These are phyloP conservation scores for Mesaphorura yosii DNA, from an alignment of 1,140 invertebrate genomes.

Conservation along the genomic window DNA sequence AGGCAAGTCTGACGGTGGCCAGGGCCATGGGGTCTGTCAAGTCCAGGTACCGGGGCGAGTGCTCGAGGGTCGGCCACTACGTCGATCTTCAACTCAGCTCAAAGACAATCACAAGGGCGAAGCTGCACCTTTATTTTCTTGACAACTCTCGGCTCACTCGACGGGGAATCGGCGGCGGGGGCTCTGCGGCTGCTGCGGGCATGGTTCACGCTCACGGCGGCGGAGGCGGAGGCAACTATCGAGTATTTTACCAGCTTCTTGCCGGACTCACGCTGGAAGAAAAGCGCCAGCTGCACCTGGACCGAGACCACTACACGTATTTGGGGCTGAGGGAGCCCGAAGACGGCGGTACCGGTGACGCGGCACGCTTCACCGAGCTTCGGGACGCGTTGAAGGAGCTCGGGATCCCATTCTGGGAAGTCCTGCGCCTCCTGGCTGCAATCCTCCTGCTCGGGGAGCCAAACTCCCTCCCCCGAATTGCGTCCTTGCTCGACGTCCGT, in stretches of 20 bases:
- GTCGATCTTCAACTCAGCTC: conserved; percentile 95
- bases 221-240: conserved; percentile 84
- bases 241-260: conserved; percentile 95
- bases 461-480: too few relatives aligned
- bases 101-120: conserved; percentile 82
- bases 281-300: conserved; percentile 62
- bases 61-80: conserved; percentile 89
- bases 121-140: conserved; percentile 90
- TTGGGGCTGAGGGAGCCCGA: conserved; percentile 59
- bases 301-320: conserved; percentile 50
- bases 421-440: conserved; percentile 77
- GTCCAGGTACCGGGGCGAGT: conserved; percentile 79
- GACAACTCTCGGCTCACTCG: conserved; percentile 83
- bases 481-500: conserved; percentile 67
- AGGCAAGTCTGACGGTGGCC: conserved; percentile 84
- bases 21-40: conserved; percentile 80
- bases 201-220: too few relatives aligned
- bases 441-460: conserved; percentile 77
- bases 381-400: conserved; percentile 61
- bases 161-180: too few relatives aligned
- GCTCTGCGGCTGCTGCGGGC: too few relatives aligned
- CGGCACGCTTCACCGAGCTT: too few relatives aligned
- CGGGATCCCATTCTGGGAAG: conserved; percentile 86
- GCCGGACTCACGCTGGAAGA: conserved; percentile 78
- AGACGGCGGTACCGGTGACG: conserved; percentile 50